phyloP scores from a whole-genome alignment of 2,113 vertebrate genomes.

The Sturnira hondurensis region DNA sequence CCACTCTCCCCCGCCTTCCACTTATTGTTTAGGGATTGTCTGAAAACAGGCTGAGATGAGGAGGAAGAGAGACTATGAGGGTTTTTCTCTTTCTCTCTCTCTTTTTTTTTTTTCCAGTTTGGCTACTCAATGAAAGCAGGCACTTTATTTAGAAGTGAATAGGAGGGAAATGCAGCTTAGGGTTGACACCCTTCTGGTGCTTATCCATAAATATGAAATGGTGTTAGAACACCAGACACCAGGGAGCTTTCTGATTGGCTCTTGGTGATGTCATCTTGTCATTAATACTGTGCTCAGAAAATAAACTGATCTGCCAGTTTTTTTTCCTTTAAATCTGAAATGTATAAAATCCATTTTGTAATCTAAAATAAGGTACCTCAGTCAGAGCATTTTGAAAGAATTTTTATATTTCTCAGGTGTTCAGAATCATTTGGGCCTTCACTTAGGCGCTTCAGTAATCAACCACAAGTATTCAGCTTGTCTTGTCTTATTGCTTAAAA shows the following conservation, averaged over 20 bases:
- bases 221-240: conserved; percentile 74
- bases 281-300: conserved; percentile 74
- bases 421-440: conserved; percentile 3
- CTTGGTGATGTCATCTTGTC: conserved; percentile 78
- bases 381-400: conserved; percentile 18
- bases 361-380: conserved; percentile 35
- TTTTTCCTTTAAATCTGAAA: conserved; percentile 41
- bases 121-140: conserved; percentile 74
- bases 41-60: conserved; percentile 71
- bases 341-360: conserved; percentile 61
- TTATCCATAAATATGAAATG: conserved; percentile 79
- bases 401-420: background rate
- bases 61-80: conserved; percentile 48
- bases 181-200: conserved; percentile 78
- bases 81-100: background rate
- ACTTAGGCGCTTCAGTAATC: background rate
- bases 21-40: conserved; percentile 77
- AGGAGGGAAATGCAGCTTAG: conserved; percentile 72
- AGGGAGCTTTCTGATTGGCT: conserved; percentile 74
- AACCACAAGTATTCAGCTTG: background rate
- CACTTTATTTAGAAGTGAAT: conserved; percentile 80
- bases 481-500: conserved; percentile 20
- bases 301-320: conserved; percentile 64
- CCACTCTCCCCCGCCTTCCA: conserved; percentile 72
- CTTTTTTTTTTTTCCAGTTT: background rate